Base-by-base conservation (phyloP, 2,113 vertebrate genomes). In the Caranx melampygus region DNA sequence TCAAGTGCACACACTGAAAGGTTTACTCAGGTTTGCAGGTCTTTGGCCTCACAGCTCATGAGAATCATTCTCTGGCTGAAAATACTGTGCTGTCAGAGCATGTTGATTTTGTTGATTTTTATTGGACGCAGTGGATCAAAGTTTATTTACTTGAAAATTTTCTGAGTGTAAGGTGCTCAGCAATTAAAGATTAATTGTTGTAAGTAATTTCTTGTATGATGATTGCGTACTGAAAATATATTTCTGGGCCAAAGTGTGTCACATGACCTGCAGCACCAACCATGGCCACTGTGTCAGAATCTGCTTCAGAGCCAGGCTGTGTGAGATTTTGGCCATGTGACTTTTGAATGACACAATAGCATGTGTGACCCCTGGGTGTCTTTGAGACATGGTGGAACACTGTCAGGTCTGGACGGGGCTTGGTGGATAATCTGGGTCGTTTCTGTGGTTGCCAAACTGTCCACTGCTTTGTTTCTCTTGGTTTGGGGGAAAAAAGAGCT, bases 401-500 rank as follows among this genome's bases (percentile, higher is more conserved):
- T 84, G 33, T 82, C 26, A 3, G 55, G 58, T 15, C 51, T 8
- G 59, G 62, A n/a, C 21, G 1, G 67, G 64, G 35, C 55, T 81
- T 73, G 55, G 75, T 72, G 37, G 66, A 60, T 76, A 15, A 75
- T 79, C 40, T 79, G 63, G 77, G 78, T 58, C 66, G 20, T 75
- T 82, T 86, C 63, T 68, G 13, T 13, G 72, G 86, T 87, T 78
- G 55, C 66, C 60, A 82, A 79, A 80, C 87, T 87, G 59, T 89
- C 78, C 87, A 69, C 85, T 82, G 82, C 84, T 86, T 82, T 64
- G 54, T 84, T 78, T 79, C 61, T 59, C 75, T 86, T 81, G 52
- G 45, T 76, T n/a, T 78, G 72, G 42, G 51, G 18, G 11, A 63
- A 77, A 75, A 34, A 45, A 55, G 64, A 74, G 79, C 77, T 63